Evolutionary conservation across 2,113 vertebrate species (phyloP).

Genomic region (Clarias magur): DNA sequence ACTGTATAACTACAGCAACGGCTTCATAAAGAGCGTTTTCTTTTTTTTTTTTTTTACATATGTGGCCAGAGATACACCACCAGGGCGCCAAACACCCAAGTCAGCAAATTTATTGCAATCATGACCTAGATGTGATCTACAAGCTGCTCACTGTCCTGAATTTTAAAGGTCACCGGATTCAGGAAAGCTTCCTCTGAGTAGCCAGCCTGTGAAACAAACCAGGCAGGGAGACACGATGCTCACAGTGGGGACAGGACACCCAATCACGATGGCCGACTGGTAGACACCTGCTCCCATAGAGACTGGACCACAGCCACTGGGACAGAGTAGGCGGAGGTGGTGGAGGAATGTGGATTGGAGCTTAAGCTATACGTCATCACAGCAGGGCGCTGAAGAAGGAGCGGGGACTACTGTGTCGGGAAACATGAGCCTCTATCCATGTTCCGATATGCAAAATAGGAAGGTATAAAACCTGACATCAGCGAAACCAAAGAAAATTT

Average conservation of each 20-base stretch:
- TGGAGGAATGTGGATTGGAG: background rate
- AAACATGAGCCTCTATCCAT: background rate
- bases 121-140: slow-evolving; percentile 23
- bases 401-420: background rate
- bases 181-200: background rate
- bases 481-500: background rate
- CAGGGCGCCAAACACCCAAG: slow-evolving; percentile 4
- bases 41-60: background rate
- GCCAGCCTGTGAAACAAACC: background rate
- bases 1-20: background rate
- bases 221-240: slow-evolving; percentile 8
- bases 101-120: slow-evolving; percentile 37
- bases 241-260: slow-evolving; percentile 28
- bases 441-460: background rate
- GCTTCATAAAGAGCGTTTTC: background rate
- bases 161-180: slow-evolving; percentile 43
- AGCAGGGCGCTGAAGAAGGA: background rate
- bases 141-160: slow-evolving; percentile 8
- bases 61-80: background rate
- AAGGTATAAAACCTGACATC: background rate
- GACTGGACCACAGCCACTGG: slow-evolving; percentile 47
- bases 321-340: slow-evolving; percentile 47
- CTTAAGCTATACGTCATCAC: slow-evolving; percentile 1
- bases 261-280: slow-evolving; percentile 46
- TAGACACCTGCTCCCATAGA: slow-evolving; percentile 41